Conservation (phyloP, 2,888 invertebrate species). For the Dione vanillae region DNA sequence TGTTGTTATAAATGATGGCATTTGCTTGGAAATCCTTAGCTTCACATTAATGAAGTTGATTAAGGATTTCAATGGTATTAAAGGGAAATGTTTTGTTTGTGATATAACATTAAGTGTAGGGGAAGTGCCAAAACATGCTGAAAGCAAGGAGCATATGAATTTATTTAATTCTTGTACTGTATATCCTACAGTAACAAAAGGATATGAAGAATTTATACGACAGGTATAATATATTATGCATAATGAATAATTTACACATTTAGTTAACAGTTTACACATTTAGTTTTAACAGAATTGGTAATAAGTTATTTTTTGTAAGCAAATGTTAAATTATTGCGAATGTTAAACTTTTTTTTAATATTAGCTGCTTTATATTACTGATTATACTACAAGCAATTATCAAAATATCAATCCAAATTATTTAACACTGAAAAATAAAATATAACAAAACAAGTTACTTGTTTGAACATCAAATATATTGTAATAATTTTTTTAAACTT, state of each 20-base stretch:
- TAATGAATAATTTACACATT: too few species aligned
- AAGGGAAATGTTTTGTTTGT: constrained; percentile 61
- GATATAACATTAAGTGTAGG: constrained; percentile 49
- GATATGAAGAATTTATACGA: constrained; percentile 58
- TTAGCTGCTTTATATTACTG: too few species aligned
- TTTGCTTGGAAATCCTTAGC: constrained; percentile 50
- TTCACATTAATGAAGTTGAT: constrained; percentile 54
- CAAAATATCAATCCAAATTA: too few species aligned
- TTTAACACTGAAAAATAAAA: too few species aligned
- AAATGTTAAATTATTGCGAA: too few species aligned
- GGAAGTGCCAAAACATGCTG: constrained; percentile 55
- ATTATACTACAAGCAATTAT: too few species aligned
- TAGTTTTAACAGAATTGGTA: too few species aligned
- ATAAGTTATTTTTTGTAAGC: too few species aligned
- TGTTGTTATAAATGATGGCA: constrained; percentile 51
- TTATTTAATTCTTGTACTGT: constrained; percentile 54
- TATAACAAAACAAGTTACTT: too few species aligned
- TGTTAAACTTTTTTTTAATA: too few species aligned
- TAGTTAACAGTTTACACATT: too few species aligned
- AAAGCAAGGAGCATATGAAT: constrained; percentile 53
- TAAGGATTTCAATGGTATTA: constrained; percentile 48
- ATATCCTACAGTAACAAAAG: constrained; percentile 42
- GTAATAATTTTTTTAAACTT: constrained; percentile 41
- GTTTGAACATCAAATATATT: not conserved
- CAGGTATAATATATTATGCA: constrained; percentile 62